phyloP scores from a whole-genome alignment of 2,888 invertebrate genomes.

The Andricus curvator region DNA sequence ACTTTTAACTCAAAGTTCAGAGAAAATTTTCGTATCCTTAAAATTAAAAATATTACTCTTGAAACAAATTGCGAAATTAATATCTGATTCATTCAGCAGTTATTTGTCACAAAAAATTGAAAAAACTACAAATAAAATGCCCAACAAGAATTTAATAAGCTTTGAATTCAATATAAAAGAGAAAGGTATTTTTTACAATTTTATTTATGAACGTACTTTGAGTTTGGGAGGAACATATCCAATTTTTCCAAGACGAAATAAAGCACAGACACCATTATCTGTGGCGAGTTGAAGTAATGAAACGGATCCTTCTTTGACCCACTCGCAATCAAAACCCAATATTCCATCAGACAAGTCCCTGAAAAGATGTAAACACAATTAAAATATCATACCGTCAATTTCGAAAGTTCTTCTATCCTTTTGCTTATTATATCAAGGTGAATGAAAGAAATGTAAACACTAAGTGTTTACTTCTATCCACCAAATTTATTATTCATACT shows the following conservation, averaged over 20 bases:
- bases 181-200: neutral
- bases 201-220: slow-evolving; percentile 76
- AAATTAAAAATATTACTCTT: too few relatives aligned
- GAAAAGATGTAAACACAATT: slow-evolving; percentile 51
- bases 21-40: too few relatives aligned
- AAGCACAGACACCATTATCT: slow-evolving; percentile 84
- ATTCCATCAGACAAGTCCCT: slow-evolving; percentile 77
- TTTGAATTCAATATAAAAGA: neutral
- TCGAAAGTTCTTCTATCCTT: neutral
- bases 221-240: slow-evolving; percentile 82
- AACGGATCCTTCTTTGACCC: slow-evolving; percentile 86
- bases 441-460: slow-evolving; percentile 37
- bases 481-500: neutral
- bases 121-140: neutral
- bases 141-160: neutral
- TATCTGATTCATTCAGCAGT: neutral
- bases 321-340: slow-evolving; percentile 90
- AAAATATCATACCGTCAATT: slow-evolving; percentile 23
- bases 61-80: too few relatives aligned
- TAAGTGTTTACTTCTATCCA: slow-evolving; percentile 42
- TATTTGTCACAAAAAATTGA: neutral
- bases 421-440: neutral
- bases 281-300: slow-evolving; percentile 88
- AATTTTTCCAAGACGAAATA: slow-evolving; percentile 84
- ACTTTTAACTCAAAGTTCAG: too few relatives aligned